Percentiles rank a stretch among this genome's conserved stretches.
Conservation (phyloP, 2,888 invertebrate species). For the Dioctria linearis region DNA sequence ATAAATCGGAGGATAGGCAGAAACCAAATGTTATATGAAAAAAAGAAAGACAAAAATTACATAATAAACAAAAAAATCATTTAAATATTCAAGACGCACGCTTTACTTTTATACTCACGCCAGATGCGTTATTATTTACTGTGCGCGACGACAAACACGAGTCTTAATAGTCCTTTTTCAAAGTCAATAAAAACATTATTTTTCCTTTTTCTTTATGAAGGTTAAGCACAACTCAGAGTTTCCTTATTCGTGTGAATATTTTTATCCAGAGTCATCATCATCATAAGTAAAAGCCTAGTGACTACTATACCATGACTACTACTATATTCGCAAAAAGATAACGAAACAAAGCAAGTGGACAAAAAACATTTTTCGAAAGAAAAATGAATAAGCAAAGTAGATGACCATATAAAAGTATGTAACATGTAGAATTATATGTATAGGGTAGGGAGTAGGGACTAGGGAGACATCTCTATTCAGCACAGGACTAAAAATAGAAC, state of each 20-base stretch:
- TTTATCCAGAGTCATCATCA: background rate
- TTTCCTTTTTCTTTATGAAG: slow-evolving; percentile 17
- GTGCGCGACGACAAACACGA: background rate
- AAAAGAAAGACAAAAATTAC: slow-evolving; percentile 9
- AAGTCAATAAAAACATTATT: slow-evolving; percentile 14
- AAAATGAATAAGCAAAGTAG: too few relatives aligned
- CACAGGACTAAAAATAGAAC: slow-evolving; percentile 33
- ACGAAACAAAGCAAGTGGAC: background rate
- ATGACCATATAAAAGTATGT: too few relatives aligned
- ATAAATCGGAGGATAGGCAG: slow-evolving; percentile 5
- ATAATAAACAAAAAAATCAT: background rate
- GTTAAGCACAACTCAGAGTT: slow-evolving; percentile 28
- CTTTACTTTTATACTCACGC: background rate
- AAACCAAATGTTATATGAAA: slow-evolving; percentile 1
- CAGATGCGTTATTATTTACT: slow-evolving; percentile 40
- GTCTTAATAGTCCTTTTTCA: slow-evolving; percentile 16
- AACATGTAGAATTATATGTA: too few relatives aligned
- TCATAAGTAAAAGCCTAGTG: background rate
- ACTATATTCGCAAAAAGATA: background rate
- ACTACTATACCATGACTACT: background rate
- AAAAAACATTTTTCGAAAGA: too few relatives aligned
- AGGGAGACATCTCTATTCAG: background rate
- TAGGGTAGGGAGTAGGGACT: background rate
- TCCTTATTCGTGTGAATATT: slow-evolving; percentile 11
- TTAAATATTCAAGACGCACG: background rate